Base-by-base conservation (phyloP, 2,113 vertebrate species). In the Eurystomus gularis region DNA sequence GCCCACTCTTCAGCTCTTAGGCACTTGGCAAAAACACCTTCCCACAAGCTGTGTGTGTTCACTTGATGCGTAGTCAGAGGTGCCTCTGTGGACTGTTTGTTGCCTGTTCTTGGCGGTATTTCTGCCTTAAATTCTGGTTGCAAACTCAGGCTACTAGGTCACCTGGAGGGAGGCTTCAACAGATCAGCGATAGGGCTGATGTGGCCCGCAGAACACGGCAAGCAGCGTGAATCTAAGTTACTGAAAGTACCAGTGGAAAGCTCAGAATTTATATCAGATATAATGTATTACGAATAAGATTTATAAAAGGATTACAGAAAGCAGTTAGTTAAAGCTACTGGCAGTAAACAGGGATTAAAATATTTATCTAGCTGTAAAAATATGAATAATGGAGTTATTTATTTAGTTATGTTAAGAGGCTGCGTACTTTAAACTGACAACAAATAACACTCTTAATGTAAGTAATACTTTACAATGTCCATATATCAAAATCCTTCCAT, bases 341-440 rank as follows among this genome's bases (percentile, higher is more conserved):
- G 77, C 84, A 91, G 90, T 87, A 96, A 97, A 96, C 77, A 91
- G 48, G 60, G 83, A 93, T 96, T 95, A 94, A 94, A 96, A 91
- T 97, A 95, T 94, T 96, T 96, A 95, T 95, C 84, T 79, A 81
- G 48, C 79, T 84, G 82, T 79, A 93, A 91, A 96, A 93, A 83
- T 72, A 55, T 71, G 91, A 95, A 84, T 95, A 85, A 95, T 90
- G 82, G 64, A 91, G 68, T 52, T 3, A 85, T 90, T 93, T 51
- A 55, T 93, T 92, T 79, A 51, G 77, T 60, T 86, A 75, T 46
- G 66, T 76, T 88, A 96, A 96, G 93, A 79, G 85, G 79, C 77
- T 70, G 35, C 6, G 2, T 66, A 24, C 58, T 96, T 93, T 76
- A 65, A 28, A 35, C 55, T 70, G 89, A 64, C 72, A 81, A 90